Base-by-base conservation (phyloP, 2,888 invertebrate species). In the Drosophila paranaensis region DNA sequence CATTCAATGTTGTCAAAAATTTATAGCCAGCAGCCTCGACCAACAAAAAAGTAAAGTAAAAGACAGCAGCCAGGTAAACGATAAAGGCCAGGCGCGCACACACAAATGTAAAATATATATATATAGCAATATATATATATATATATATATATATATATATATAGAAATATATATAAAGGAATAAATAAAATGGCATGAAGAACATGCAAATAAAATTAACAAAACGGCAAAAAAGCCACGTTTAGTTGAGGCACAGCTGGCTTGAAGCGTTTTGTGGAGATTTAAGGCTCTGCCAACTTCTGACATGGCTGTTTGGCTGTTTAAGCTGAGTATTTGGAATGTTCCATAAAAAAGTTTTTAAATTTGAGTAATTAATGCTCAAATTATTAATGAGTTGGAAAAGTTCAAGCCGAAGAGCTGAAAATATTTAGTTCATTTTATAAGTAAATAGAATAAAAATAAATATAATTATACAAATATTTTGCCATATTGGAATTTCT, bases 181-280 rank as follows among this genome's bases (percentile, higher is more conserved):
- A 83, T 81, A 85, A 83, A 88, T 88, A 77, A 83, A 88, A 79
- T 60, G 71, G 69, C 74, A 88, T 74, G 85, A 79, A 82, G 74
- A 75, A 76, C 74, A 86, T 80, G 85, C 80, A 86, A 86, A 86
- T 88, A 86, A 86, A 88, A 86, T 86, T 86, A 88, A 83, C 76
- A 83, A 81, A 78, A 78, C 33, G 20, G 42, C 20, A 20, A 62
- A 40, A 53, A 53, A 5, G 6, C 43, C 55, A 72, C 3, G 30
- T 57, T 57, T 48, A 73, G 63, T 61, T 73, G 58, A 46, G 20
- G 63, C 53, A 54, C 76, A 75, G 48, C 57, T 77, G 67, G 43
- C 50, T 64, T 51, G 58, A 73, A 27, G 10, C 42, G 39, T 30
- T 35, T 43, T 27, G 55, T 45, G 35, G 48, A 60, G 74, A 73